Percentiles rank a stretch among this genome's conserved stretches.
Evolutionary conservation across 2,797 vertebrate genomes (phyloP).

Genomic region (Labeo calbasu): DNA sequence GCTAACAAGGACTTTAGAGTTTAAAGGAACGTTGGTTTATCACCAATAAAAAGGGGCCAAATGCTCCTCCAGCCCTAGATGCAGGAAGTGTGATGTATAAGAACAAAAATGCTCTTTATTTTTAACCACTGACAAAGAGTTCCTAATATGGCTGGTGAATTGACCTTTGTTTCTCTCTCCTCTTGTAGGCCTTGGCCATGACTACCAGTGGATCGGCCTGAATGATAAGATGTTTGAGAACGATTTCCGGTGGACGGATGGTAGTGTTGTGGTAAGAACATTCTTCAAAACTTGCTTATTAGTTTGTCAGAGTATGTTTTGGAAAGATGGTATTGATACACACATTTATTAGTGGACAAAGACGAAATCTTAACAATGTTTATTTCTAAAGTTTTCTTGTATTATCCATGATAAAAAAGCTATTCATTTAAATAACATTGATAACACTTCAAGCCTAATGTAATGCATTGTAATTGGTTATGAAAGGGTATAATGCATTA

Average conservation of each 20-base stretch:
- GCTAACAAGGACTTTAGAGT: not conserved
- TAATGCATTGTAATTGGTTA: too few species aligned
- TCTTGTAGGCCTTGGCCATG: constrained; percentile 88
- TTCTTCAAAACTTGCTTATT: not conserved
- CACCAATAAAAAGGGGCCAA: constrained; percentile 8
- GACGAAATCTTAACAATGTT: not conserved
- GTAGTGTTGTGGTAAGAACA: constrained; percentile 87
- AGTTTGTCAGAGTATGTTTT: not conserved
- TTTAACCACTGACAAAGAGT: constrained; percentile 37
- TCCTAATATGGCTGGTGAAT: constrained; percentile 61
- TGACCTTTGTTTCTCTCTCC: constrained; percentile 51
- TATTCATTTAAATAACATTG: not conserved
- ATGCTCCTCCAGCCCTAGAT: constrained; percentile 39
- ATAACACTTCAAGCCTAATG: too few species aligned
- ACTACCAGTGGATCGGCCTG: constrained; percentile 98
- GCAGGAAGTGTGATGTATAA: constrained; percentile 67
- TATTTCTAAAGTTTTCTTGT: not conserved
- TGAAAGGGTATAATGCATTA: too few species aligned
- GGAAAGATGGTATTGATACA: not conserved
- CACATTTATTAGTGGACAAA: not conserved
- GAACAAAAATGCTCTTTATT: constrained; percentile 55
- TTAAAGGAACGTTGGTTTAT: not conserved
- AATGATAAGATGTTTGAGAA: constrained; percentile 99
- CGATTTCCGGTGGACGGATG: constrained; percentile 98
- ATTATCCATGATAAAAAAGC: not conserved